These are phyloP conservation scores for Tursiops truncatus DNA, from an alignment of 2,113 vertebrate genomes.

Conservation along the genomic window DNA sequence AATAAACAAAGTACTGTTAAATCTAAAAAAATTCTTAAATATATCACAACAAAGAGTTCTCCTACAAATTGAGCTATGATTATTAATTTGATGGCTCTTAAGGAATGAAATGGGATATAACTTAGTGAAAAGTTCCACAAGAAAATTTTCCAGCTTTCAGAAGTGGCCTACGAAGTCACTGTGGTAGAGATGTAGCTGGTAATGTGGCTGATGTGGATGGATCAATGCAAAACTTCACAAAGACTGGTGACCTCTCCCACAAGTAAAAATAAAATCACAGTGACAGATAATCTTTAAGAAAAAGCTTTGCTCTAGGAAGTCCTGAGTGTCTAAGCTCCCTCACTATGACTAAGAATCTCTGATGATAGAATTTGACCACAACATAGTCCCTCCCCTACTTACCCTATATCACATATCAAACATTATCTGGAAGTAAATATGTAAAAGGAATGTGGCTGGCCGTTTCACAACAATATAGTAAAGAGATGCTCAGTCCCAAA, in stretches of 20 bases:
- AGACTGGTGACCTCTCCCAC: background rate
- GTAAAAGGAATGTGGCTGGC: background rate
- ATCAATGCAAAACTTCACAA: background rate
- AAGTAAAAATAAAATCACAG: background rate
- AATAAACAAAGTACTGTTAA: background rate
- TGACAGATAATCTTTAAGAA: background rate
- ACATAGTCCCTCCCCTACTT: background rate
- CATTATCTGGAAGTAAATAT: background rate
- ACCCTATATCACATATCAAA: background rate
- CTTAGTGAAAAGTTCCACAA: background rate
- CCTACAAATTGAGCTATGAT: background rate
- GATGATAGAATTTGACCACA: background rate
- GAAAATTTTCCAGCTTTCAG: background rate
- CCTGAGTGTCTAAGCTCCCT: background rate
- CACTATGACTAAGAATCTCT: background rate
- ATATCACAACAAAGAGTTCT: background rate
- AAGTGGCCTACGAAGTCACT: background rate
- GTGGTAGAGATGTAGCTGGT: background rate
- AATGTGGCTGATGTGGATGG: background rate
- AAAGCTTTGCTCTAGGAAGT: background rate
- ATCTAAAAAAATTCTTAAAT: background rate
- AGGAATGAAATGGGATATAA: background rate
- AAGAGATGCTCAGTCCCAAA: background rate
- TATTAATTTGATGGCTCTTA: background rate
- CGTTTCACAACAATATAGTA: background rate